Percentiles rank a stretch among this genome's conserved stretches.
Conservation (phyloP, 2,888 invertebrate genomes). For the Drepanosiphum platanoidis region DNA sequence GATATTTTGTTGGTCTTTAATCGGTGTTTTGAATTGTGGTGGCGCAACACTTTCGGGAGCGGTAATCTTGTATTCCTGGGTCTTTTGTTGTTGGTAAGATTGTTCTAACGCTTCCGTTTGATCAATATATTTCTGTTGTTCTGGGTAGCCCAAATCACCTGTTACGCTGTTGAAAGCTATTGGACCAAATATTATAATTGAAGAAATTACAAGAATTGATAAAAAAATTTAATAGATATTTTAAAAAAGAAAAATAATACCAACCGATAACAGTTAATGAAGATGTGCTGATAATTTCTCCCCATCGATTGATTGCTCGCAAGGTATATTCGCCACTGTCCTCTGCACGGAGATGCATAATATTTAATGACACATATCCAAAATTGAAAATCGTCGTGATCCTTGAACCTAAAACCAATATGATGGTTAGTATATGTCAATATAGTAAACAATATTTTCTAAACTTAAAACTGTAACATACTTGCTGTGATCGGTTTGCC, state of each 20-base stretch:
- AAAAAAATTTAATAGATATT: not conserved
- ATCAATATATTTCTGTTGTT: slow-evolving; percentile 90
- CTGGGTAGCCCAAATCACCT: slow-evolving; percentile 86
- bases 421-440: not conserved
- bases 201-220: not conserved
- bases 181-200: not conserved
- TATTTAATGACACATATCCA: slow-evolving; percentile 98
- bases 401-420: slow-evolving; percentile 74
- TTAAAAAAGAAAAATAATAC: slow-evolving; percentile 58
- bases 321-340: slow-evolving; percentile 95
- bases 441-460: not conserved
- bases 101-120: slow-evolving; percentile 87
- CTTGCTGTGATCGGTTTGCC: slow-evolving; percentile 95
- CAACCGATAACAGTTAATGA: slow-evolving; percentile 77
- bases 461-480: slow-evolving; percentile 66
- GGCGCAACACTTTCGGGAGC: slow-evolving; percentile 82
- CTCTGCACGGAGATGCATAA: slow-evolving; percentile 97
- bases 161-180: slow-evolving; percentile 70
- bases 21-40: slow-evolving; percentile 89
- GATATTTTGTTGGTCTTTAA: slow-evolving; percentile 85
- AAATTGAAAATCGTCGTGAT: slow-evolving; percentile 98
- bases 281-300: slow-evolving; percentile 88
- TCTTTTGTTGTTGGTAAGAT: slow-evolving; percentile 77
- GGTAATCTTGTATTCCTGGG: slow-evolving; percentile 81
- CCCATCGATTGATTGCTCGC: slow-evolving; percentile 88